Evolutionary conservation across 1,140 invertebrate genomes (phyloP).

Genomic region (Chironomus tepperi): DNA sequence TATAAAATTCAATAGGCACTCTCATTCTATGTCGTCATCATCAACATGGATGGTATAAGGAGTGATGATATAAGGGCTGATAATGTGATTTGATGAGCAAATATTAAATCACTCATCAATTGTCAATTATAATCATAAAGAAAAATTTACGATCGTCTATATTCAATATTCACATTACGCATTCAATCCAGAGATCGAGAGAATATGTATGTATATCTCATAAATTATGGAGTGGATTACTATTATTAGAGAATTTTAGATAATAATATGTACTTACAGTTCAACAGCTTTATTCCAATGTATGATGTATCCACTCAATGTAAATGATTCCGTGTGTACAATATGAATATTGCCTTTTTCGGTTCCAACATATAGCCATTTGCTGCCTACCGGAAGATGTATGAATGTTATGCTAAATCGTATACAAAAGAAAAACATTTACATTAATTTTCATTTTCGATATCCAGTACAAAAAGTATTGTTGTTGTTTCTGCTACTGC

Average conservation of each 20-base stretch:
- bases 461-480: background rate
- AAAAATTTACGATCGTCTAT: too few relatives aligned
- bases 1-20: background rate
- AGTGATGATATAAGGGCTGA: background rate
- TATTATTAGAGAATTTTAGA: background rate
- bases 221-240: background rate
- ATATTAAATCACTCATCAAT: conserved; percentile 4
- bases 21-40: background rate
- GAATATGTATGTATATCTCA: background rate
- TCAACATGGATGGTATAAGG: background rate
- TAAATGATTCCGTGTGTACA: conserved; percentile 92
- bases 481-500: background rate
- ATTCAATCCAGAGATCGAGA: background rate
- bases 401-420: conserved; percentile 76
- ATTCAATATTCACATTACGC: background rate
- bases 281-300: conserved; percentile 99
- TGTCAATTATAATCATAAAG: background rate
- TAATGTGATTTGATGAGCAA: background rate
- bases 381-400: conserved; percentile 89
- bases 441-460: conserved; percentile 10
- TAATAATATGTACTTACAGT: conserved; percentile 69
- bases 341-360: conserved; percentile 97
- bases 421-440: conserved; percentile 16
- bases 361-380: conserved; percentile 98
- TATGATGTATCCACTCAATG: conserved; percentile 95